These are phyloP conservation scores for Sminthurides aquaticus DNA, from an alignment of 2,888 invertebrate species.

Conservation along the genomic window DNA sequence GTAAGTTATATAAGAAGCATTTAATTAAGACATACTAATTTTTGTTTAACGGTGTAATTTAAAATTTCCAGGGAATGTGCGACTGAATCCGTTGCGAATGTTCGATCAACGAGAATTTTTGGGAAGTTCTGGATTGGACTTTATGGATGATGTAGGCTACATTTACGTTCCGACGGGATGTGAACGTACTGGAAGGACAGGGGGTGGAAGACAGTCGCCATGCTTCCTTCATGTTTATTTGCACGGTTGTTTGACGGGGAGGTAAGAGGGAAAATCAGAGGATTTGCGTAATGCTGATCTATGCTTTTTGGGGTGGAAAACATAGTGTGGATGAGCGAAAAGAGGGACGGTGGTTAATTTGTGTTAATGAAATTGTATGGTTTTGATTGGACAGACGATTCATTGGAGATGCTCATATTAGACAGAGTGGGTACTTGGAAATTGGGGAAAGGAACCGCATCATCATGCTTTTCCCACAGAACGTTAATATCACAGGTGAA, in stretches of 20 bases:
- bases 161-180: conserved; percentile 22
- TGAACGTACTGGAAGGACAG: background rate
- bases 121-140: background rate
- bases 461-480: conserved; percentile 33
- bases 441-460: conserved; percentile 30
- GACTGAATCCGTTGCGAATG: background rate
- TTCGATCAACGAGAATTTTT: conserved; percentile 28
- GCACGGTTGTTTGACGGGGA: conserved; percentile 23
- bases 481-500: conserved; percentile 16
- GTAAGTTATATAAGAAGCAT: no score
- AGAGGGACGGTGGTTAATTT: no score
- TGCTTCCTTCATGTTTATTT: conserved; percentile 27
- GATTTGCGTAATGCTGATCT: background rate
- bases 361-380: no score
- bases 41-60: no score
- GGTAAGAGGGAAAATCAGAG: conserved; percentile 10
- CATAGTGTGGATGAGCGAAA: no score
- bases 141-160: conserved; percentile 22
- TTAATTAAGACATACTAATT: no score
- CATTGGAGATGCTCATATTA: conserved; percentile 20
- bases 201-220: background rate
- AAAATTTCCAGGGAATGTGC: background rate
- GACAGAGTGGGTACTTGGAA: conserved; percentile 33
- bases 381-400: conserved; percentile 14
- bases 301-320: background rate